Conservation (phyloP, 2,888 invertebrate species). For the Drosophila phalerata region DNA sequence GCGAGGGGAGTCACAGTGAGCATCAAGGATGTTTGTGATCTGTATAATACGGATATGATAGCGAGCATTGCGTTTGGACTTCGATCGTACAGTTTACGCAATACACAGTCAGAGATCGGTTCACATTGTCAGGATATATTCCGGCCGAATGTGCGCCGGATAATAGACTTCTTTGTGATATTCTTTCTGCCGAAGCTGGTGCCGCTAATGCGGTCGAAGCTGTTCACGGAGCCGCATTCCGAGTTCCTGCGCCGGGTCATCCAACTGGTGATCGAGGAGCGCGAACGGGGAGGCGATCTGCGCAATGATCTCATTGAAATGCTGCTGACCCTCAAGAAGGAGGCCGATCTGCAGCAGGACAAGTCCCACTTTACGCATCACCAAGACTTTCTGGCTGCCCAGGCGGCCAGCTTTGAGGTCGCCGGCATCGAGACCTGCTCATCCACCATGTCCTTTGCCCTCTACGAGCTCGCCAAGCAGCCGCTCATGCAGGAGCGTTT, state of each 20-base stretch:
- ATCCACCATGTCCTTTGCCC: constrained; percentile 85
- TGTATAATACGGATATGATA: constrained; percentile 86
- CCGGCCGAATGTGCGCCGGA: constrained; percentile 74
- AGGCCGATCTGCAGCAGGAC: constrained; percentile 77
- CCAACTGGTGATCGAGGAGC: constrained; percentile 84
- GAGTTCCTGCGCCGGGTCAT: constrained; percentile 85
- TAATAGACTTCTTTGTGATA: constrained; percentile 84
- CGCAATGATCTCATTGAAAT: constrained; percentile 87
- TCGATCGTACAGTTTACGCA: constrained; percentile 85
- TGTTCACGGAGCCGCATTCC: constrained; percentile 74
- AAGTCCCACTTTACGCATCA: constrained; percentile 79
- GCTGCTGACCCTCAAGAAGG: constrained; percentile 85
- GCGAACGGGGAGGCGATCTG: constrained; percentile 84
- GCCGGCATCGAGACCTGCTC: constrained; percentile 84
- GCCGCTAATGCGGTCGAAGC: constrained; percentile 78
- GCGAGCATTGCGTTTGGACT: constrained; percentile 86
- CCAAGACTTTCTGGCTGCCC: constrained; percentile 83
- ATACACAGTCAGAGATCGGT: constrained; percentile 85
- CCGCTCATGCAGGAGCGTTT: constrained; percentile 85
- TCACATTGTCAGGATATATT: constrained; percentile 84
- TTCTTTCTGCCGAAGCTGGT: constrained; percentile 85
- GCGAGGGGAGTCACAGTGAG: constrained; percentile 69
- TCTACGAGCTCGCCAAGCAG: constrained; percentile 85
- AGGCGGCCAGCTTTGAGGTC: constrained; percentile 84
- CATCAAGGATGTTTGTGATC: constrained; percentile 83